Evolutionary conservation across 2,113 vertebrate genomes (phyloP).

Genomic region (Cyphomyrus plagiostoma): DNA sequence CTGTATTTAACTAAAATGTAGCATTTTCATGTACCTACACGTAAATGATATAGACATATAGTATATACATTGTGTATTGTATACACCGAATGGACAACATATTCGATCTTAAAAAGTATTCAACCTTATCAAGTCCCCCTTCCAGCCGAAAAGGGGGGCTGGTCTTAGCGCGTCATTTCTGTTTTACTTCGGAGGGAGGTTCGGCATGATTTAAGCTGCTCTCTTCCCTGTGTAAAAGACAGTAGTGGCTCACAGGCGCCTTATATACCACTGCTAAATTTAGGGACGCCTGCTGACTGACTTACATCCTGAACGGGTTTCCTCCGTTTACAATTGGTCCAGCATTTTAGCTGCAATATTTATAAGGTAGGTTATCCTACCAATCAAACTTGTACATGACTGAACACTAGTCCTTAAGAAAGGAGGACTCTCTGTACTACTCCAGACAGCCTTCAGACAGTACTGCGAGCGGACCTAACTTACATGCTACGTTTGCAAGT

Average conservation of each 20-base stretch:
- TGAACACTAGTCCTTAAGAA: slow-evolving; percentile 30
- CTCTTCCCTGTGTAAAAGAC: slow-evolving; percentile 26
- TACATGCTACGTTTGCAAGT: slow-evolving; percentile 14
- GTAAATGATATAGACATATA: not conserved
- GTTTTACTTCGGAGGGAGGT: slow-evolving; percentile 36
- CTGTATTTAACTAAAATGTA: not conserved
- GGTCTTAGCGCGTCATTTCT: slow-evolving; percentile 28
- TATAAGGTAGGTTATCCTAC: slow-evolving; percentile 48
- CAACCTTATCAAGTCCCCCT: not conserved
- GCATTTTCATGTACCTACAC: not conserved
- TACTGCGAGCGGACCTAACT: slow-evolving; percentile 20
- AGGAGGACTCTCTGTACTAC: slow-evolving; percentile 24
- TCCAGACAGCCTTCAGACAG: slow-evolving; percentile 10
- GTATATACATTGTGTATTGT: not conserved
- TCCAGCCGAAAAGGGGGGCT: slow-evolving; percentile 18
- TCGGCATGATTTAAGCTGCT: slow-evolving; percentile 53
- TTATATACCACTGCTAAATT: slow-evolving; percentile 81
- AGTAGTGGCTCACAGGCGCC: slow-evolving; percentile 43
- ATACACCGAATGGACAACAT: not conserved
- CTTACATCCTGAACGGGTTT: slow-evolving; percentile 71
- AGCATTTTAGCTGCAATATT: slow-evolving; percentile 52
- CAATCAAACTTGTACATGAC: slow-evolving; percentile 44
- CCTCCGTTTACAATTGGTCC: slow-evolving; percentile 71
- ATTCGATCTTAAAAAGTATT: not conserved
- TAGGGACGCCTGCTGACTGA: slow-evolving; percentile 62